Evolutionary conservation across 2,797 vertebrate genomes (phyloP), one percentile per base, ranked within the genome.

Genomic region (Aldrovandia affinis): DNA sequence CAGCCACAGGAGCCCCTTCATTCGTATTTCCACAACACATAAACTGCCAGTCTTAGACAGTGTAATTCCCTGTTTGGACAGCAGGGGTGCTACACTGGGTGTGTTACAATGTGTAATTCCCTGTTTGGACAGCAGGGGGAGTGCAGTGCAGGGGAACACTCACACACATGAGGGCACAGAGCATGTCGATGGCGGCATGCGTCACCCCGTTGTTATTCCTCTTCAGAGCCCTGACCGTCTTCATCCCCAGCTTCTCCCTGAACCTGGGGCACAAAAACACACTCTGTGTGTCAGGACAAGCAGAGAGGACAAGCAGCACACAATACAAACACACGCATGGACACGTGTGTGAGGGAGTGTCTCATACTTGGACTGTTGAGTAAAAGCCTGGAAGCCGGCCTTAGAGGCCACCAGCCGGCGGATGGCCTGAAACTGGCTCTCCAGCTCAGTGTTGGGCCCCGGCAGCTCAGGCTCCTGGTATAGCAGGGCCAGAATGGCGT

Each of bases 121-220:
- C 9, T 2, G 22, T 61, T 5, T 18, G 65, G 65, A 18, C 65
- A 70, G 65, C 4, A 33, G 28, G 63, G 63, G 2, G 55, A 2
- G 47, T 20, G 55, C 55, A 14, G 55, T 20, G 18, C 55, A 65
- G n/a, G 61, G 61, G 0, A n/a, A 36, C 65, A 99, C 98, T 98
- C 96, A 99, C 98, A 99, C 98, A 99, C 98, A 99, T 99, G 50
- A 99, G 97, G 54, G 98, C 98, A 93, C 98, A 99, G 25, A 99
- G 97, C 98, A 99, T 99, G 90, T 99, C 98, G 82, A 99, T 96
- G 83, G 98, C 97, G 59, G 98, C 97, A 83, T 99, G 98, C 28
- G 97, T 98, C 55, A 99, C 98, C 10, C 98, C 95, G 14, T 98
- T 97, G 89, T 98, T 96, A 94, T 96, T 99, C 88, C 97, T 97